Conservation (phyloP, 2,797 vertebrate species). For the Holocentrus rufus region DNA sequence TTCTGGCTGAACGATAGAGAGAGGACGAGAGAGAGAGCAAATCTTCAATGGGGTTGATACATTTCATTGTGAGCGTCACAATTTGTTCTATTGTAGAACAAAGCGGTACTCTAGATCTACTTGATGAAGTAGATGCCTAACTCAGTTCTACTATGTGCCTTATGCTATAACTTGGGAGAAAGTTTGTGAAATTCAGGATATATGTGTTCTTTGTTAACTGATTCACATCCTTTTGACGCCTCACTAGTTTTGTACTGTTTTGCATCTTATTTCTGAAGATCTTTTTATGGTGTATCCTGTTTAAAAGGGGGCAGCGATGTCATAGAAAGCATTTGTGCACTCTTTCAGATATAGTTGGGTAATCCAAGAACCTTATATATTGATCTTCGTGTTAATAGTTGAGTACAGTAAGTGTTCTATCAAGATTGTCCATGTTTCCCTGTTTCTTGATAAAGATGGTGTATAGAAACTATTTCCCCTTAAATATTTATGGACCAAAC, state of each 20-base stretch:
- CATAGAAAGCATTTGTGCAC: constrained; percentile 98
- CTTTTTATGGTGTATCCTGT: constrained; percentile 99
- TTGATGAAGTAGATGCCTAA: constrained; percentile 95
- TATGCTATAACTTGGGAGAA: constrained; percentile 98
- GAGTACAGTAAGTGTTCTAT: constrained; percentile 99
- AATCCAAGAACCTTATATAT: constrained; percentile 99
- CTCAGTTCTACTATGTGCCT: constrained; percentile 99
- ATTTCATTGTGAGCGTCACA: constrained; percentile 90
- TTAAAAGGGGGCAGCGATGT: constrained; percentile 94
- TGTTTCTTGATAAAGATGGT: constrained; percentile 99
- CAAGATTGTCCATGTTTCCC: constrained; percentile 99
- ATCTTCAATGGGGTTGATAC: constrained; percentile 88
- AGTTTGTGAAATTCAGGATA: constrained; percentile 99
- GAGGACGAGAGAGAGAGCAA: constrained; percentile 57
- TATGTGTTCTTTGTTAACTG: constrained; percentile 99
- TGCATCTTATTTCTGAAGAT: constrained; percentile 98
- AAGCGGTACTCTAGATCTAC: constrained; percentile 96
- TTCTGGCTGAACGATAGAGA: constrained; percentile 88
- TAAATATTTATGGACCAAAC: constrained; percentile 99
- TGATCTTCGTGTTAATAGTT: constrained; percentile 99
- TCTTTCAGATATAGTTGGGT: constrained; percentile 98
- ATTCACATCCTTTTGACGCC: constrained; percentile 98
- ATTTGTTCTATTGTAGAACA: constrained; percentile 96
- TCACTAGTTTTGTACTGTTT: constrained; percentile 99
- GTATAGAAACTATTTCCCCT: constrained; percentile 99